Base-by-base conservation (phyloP, 1,140 invertebrate species). In the Drosophila repletoides region DNA sequence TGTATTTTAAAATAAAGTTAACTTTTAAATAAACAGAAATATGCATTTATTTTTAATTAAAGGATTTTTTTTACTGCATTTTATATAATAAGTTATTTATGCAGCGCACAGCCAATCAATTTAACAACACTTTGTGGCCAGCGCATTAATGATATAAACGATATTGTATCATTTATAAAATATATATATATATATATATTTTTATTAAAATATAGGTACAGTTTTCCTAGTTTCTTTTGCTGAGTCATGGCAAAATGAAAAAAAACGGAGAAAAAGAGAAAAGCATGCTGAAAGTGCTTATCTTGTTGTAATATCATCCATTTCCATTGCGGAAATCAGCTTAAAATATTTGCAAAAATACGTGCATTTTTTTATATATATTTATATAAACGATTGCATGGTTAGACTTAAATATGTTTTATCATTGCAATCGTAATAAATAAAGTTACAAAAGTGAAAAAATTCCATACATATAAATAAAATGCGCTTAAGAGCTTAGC, bases 271-370 rank as follows among this genome's bases (percentile, higher is more conserved):
- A 48, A 5, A 34, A 0, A 9, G 28, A 22, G 22, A 51, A 31
- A 28, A 53, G 52, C 49, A 55, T 31, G 15, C 22, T 29, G 40
- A 49, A 40, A 41, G 34, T 34, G 71, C 49, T 75, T 86, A 84
- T 84, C 60, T 60, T 79, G 55, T 74, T 84, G 72, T 74, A 60
- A 46, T 79, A 84, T 71, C 70, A 53, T 71, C 52, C 56, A 79
- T 77, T 79, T 77, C 74, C 70, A 74, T 36, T n/a, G 41, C 70
- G 77, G 70, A 79, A 84, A 84, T 79, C 74, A 84, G 79, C 79
- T 84, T 84, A 86, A 86, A 86, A 75, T 67, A 68, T 86, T 74
- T 60, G 38, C 56, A 81, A 72, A 76, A 55, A 55, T 55, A 55
- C 51, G 15, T 53, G 33, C 12, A 34, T 52, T 53, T 19, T 21